phyloP scores from a whole-genome alignment of 2,113 vertebrate genomes.

The Parotia lawesii region DNA sequence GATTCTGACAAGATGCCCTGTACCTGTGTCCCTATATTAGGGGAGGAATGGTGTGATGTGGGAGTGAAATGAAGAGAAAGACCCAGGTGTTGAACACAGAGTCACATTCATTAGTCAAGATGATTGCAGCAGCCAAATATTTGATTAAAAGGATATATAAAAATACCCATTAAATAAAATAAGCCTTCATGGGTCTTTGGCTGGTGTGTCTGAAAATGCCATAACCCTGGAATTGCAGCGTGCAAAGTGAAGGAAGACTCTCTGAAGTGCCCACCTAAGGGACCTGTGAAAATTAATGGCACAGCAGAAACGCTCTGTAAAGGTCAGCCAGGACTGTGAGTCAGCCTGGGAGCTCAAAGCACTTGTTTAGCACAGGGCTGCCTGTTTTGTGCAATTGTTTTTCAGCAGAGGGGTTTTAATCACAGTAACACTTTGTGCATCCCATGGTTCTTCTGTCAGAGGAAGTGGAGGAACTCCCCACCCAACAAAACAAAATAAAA shows the following conservation, averaged over 20 bases:
- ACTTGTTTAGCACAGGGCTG: neutral
- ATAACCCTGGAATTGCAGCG: neutral
- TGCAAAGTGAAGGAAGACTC: neutral
- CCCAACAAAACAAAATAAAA: neutral
- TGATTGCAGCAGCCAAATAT: constrained; percentile 7
- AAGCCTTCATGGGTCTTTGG: neutral
- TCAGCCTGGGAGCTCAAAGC: neutral
- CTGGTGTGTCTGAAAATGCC: neutral
- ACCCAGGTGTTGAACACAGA: neutral
- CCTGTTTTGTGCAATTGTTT: neutral
- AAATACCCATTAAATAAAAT: constrained; percentile 5
- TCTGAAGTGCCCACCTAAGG: neutral
- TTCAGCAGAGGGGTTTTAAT: neutral
- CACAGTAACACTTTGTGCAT: neutral
- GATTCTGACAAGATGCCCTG: constrained; percentile 12
- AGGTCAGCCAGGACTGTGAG: neutral
- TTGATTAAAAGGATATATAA: constrained; percentile 54
- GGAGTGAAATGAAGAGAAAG: neutral
- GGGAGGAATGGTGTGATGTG: neutral
- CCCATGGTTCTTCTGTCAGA: neutral
- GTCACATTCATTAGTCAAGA: constrained; percentile 51
- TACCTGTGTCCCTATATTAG: constrained; percentile 13
- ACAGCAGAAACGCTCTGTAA: neutral
- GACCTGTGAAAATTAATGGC: neutral
- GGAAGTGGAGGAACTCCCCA: neutral